A percentile compares a stretch with the other conserved stretches of the same genome.
phyloP scores from a whole-genome alignment of 1,140 invertebrate species.

The Tribolium madens region DNA sequence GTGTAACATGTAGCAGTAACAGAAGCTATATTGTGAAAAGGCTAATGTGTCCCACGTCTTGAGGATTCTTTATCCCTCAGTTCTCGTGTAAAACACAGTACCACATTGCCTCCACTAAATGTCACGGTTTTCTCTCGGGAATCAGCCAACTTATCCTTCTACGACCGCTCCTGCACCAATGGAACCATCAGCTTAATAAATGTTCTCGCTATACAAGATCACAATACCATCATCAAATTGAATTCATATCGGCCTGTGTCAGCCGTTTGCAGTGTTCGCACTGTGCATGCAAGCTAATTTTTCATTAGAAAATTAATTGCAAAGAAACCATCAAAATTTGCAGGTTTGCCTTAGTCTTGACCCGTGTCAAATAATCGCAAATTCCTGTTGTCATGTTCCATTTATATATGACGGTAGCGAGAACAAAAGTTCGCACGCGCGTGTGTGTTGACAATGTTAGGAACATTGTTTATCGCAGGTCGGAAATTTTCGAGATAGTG shows the following conservation, averaged over 20 bases:
- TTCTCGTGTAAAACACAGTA: conserved; percentile 50
- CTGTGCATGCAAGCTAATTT: background rate
- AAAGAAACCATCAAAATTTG: too few relatives aligned
- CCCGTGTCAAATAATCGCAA: background rate
- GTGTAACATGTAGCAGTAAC: conserved; percentile 49
- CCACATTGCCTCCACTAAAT: conserved; percentile 52
- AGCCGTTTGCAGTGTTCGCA: background rate
- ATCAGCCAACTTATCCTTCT: conserved; percentile 45
- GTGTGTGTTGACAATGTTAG: conserved; percentile 6
- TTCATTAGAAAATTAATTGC: background rate
- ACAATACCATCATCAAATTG: conserved; percentile 44
- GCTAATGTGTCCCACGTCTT: conserved; percentile 49
- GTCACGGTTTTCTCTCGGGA: conserved; percentile 51
- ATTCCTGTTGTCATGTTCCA: conserved; percentile 15
- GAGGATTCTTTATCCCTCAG: conserved; percentile 50
- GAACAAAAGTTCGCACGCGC: conserved; percentile 7
- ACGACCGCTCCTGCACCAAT: conserved; percentile 38
- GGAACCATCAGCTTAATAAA: conserved; percentile 43
- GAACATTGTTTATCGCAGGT: conserved; percentile 8
- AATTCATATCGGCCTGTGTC: conserved; percentile 34
- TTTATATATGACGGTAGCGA: conserved; percentile 20
- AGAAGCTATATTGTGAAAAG: conserved; percentile 48
- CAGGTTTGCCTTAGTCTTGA: too few relatives aligned
- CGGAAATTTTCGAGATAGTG: conserved; percentile 12
- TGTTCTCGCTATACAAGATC: conserved; percentile 45